Conservation (phyloP, 2,888 invertebrate genomes). For the Kryphioiulus occultus region DNA sequence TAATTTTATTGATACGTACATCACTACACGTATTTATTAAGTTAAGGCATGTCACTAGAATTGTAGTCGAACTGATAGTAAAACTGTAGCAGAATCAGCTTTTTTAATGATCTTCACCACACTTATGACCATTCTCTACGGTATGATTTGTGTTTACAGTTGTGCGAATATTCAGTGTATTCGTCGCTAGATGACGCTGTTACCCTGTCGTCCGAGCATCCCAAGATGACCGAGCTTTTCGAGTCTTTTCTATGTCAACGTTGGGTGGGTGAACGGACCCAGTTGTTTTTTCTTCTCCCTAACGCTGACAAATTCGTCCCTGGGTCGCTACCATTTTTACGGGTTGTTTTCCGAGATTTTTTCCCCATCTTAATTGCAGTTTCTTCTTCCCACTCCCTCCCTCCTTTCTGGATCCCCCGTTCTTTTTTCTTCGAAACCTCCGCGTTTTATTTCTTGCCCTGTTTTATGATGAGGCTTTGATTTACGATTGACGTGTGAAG, state of each 20-base stretch:
- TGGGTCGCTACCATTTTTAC: neutral
- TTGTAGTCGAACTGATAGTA: no score
- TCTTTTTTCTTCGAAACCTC: neutral
- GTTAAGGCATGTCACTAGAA: no score
- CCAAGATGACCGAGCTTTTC: neutral
- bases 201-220: neutral
- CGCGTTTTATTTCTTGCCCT: conserved; percentile 10
- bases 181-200: neutral
- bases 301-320: neutral
- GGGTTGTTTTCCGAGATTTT: neutral
- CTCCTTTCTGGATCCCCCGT: neutral
- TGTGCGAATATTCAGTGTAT: neutral
- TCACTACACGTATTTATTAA: no score
- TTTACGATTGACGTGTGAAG: conserved; percentile 43
- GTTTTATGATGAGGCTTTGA: conserved; percentile 42
- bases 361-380: neutral
- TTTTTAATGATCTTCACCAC: no score
- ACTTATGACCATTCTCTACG: no score
- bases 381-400: neutral
- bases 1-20: no score
- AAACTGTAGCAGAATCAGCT: no score
- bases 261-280: neutral
- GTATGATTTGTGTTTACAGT: no score
- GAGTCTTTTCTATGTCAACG: neutral
- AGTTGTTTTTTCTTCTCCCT: neutral